Evolutionary conservation across 2,113 vertebrate genomes (phyloP).

Genomic region (Orycteropus afer): DNA sequence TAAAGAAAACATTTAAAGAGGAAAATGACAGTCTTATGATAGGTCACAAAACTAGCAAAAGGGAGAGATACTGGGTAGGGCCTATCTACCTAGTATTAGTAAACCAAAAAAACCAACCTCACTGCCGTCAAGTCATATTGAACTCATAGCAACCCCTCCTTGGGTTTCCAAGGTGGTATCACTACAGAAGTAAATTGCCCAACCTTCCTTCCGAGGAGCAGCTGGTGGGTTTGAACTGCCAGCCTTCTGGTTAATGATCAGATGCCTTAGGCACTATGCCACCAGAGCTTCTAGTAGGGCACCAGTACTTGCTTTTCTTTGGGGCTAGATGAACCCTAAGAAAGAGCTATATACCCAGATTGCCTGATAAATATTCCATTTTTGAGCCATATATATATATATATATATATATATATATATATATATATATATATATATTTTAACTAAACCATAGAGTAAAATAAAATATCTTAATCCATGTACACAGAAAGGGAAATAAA

Average conservation of each 20-base stretch:
- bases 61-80: not conserved
- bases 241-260: too few relatives aligned
- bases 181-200: too few relatives aligned
- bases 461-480: not conserved
- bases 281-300: too few relatives aligned
- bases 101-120: too few relatives aligned
- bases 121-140: too few relatives aligned
- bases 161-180: too few relatives aligned
- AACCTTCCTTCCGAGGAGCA: too few relatives aligned
- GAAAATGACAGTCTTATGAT: not conserved
- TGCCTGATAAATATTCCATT: not conserved
- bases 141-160: too few relatives aligned
- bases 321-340: not conserved
- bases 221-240: too few relatives aligned
- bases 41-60: not conserved
- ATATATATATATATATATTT: not conserved
- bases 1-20: constrained; percentile 10
- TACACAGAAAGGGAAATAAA: not conserved
- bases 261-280: too few relatives aligned
- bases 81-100: not conserved
- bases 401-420: not conserved
- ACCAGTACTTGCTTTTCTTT: not conserved
- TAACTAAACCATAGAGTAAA: not conserved
- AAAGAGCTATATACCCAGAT: not conserved
- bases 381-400: not conserved